Conservation (phyloP, 1,140 invertebrate genomes). For the Caenorhabditis brenneri region DNA sequence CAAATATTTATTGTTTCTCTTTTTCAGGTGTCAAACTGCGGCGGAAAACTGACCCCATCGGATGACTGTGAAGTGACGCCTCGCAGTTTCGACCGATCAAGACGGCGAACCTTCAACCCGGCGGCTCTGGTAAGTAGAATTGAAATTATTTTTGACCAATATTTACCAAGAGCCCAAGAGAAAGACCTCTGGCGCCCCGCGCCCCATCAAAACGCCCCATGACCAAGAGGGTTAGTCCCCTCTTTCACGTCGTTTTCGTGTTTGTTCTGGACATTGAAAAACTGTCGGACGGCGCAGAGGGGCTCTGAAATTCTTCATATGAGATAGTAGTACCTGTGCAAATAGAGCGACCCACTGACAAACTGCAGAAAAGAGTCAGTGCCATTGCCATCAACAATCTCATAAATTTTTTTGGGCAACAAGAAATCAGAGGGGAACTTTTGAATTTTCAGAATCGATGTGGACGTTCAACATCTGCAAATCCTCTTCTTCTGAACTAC, state of each 20-base stretch:
- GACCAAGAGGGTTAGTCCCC: conserved; percentile 37
- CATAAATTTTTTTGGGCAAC: background rate
- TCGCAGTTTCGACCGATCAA: conserved; percentile 48
- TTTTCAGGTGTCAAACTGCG: conserved; percentile 58
- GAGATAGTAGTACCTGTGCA: conserved; percentile 39
- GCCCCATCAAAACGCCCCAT: background rate
- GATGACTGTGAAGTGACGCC: conserved; percentile 57
- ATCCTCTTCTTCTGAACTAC: conserved; percentile 48
- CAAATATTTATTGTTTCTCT: background rate
- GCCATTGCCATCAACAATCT: conserved; percentile 32
- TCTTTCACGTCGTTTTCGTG: conserved; percentile 15
- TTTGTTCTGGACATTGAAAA: conserved; percentile 42
- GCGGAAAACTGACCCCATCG: conserved; percentile 57
- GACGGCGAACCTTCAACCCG: conserved; percentile 53
- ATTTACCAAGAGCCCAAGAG: conserved; percentile 1
- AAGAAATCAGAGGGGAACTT: background rate
- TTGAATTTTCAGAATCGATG: conserved; percentile 45
- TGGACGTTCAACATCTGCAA: conserved; percentile 48
- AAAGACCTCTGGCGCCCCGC: conserved; percentile 18
- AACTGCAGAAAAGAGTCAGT: conserved; percentile 3
- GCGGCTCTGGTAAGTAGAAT: conserved; percentile 40
- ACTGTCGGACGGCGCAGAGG: conserved; percentile 28
- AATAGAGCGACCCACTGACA: conserved; percentile 18
- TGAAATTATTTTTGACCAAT: conserved; percentile 15
- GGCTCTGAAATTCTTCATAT: conserved; percentile 36